Percentiles rank a stretch among this genome's conserved stretches.
Evolutionary conservation across 1,140 invertebrate species (phyloP).

Genomic region (Pissodes strobi): DNA sequence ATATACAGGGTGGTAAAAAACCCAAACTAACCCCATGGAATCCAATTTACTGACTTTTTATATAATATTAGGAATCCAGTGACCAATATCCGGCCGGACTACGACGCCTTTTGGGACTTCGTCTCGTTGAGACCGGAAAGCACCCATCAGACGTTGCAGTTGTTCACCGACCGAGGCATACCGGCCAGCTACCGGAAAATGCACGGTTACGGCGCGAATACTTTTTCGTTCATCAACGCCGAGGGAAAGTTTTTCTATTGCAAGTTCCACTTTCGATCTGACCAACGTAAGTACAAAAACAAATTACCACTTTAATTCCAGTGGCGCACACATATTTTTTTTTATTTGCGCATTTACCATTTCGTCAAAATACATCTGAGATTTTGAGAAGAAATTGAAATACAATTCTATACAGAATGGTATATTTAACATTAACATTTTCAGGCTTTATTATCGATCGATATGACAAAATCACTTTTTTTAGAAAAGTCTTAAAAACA

Average conservation of each 20-base stretch:
- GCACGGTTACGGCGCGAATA: slow-evolving; percentile 91
- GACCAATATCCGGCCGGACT: slow-evolving; percentile 78
- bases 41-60: neutral
- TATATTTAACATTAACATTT: too few species aligned
- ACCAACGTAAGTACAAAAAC: slow-evolving; percentile 71
- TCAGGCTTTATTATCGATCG: too few species aligned
- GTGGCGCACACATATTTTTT: too few species aligned
- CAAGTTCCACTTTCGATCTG: slow-evolving; percentile 89
- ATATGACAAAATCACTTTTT: too few species aligned
- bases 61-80: slow-evolving; percentile 68
- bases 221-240: slow-evolving; percentile 84
- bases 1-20: too few species aligned
- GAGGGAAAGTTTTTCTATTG: slow-evolving; percentile 72
- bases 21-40: neutral
- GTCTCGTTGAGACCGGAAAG: slow-evolving; percentile 80
- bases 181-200: slow-evolving; percentile 87
- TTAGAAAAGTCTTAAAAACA: too few species aligned
- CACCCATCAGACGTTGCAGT: slow-evolving; percentile 78
- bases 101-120: slow-evolving; percentile 92
- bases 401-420: too few species aligned
- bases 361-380: too few species aligned
- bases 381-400: too few species aligned
- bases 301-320: too few species aligned
- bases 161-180: slow-evolving; percentile 83
- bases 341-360: too few species aligned